Evolutionary conservation across 2,797 vertebrate species (phyloP).

Genomic region (Gadopsis bispinosus): DNA sequence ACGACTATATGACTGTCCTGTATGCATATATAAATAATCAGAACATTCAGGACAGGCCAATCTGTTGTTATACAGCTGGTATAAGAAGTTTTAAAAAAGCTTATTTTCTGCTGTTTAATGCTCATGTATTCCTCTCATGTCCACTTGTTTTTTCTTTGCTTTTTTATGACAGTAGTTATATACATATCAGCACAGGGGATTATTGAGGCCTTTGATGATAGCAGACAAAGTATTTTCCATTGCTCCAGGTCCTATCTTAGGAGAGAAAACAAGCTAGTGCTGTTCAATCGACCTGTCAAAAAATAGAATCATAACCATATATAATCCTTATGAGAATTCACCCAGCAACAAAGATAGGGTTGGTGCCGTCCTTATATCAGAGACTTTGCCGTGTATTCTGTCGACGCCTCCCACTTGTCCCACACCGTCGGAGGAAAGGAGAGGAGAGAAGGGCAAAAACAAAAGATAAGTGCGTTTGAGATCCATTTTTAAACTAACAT

Average conservation of each 20-base stretch:
- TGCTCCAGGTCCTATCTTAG: constrained; percentile 53
- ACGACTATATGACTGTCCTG: background rate
- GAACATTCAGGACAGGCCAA: background rate
- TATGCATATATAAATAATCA: constrained; percentile 3
- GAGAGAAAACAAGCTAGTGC: constrained; percentile 58
- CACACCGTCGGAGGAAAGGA: constrained; percentile 24
- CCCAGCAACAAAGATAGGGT: constrained; percentile 49
- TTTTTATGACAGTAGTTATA: constrained; percentile 46
- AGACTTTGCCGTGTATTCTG: constrained; percentile 34
- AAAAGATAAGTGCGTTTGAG: constrained; percentile 45
- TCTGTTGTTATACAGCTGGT: background rate
- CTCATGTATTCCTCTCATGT: constrained; percentile 45
- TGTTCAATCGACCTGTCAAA: constrained; percentile 73
- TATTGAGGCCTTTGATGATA: constrained; percentile 73
- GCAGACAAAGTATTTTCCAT: constrained; percentile 60
- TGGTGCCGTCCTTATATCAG: constrained; percentile 38
- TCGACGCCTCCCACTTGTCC: constrained; percentile 26
- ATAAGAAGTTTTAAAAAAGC: background rate
- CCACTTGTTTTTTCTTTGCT: constrained; percentile 45
- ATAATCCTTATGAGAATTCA: constrained; percentile 71
- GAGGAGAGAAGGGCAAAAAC: constrained; percentile 46
- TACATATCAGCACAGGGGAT: constrained; percentile 58
- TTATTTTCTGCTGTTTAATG: background rate
- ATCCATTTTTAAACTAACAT: constrained; percentile 54
- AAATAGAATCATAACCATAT: constrained; percentile 61